Percentiles rank a stretch among this genome's conserved stretches.
These are phyloP conservation scores for Protodeltote pygarga DNA, from an alignment of 2,888 invertebrate species.

Conservation along the genomic window DNA sequence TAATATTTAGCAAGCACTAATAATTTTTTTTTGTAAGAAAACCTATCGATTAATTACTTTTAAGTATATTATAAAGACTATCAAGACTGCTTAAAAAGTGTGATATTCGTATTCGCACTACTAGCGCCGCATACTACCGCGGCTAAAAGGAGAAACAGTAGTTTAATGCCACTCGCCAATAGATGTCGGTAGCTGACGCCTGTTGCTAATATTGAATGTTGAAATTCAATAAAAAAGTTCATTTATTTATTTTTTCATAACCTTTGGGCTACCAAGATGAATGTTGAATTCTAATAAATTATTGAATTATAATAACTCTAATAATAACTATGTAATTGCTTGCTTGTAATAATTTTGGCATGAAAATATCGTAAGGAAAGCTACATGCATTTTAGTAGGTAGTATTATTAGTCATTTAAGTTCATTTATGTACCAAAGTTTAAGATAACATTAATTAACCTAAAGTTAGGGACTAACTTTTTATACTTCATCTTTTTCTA, in stretches of 20 bases:
- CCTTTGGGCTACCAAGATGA: no score
- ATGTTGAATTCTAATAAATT: no score
- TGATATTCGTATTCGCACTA: no score
- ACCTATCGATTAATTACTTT: no score
- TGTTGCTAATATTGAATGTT: not conserved
- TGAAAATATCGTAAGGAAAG: slow-evolving; percentile 21
- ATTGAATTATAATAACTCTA: no score
- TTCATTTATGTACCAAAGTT: slow-evolving; percentile 30
- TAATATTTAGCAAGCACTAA: no score
- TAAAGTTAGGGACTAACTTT: slow-evolving; percentile 30
- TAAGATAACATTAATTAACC: slow-evolving; percentile 35
- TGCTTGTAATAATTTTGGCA: no score
- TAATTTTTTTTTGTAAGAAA: no score
- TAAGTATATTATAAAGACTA: no score
- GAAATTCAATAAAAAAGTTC: not conserved
- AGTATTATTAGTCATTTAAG: no score
- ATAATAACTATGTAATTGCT: no score
- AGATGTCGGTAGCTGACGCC: slow-evolving; percentile 25
- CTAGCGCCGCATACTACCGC: slow-evolving; percentile 23
- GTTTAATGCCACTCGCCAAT: slow-evolving; percentile 12
- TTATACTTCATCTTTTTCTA: slow-evolving; percentile 11
- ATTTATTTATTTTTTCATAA: not conserved
- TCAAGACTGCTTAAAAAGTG: no score
- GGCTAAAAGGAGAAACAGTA: slow-evolving; percentile 18
- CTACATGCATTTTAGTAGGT: slow-evolving; percentile 27